Percentiles rank a stretch among this genome's conserved stretches.
phyloP scores from a whole-genome alignment of 2,797 vertebrate genomes.

The Myotis planiceps region DNA sequence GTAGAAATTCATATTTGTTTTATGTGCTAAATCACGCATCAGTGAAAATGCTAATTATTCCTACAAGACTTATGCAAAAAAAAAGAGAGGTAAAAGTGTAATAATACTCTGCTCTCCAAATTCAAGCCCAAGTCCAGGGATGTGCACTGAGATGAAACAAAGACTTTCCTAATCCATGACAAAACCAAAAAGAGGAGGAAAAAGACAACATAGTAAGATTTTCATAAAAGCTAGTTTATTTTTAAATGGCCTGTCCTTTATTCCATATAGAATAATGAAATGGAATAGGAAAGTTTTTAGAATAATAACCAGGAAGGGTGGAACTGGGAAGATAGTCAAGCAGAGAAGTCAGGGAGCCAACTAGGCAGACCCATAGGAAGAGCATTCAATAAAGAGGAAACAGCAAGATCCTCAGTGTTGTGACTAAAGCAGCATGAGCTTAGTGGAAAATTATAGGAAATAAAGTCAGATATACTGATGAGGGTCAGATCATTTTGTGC shows the following conservation, averaged over 20 bases:
- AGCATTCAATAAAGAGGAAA: not conserved
- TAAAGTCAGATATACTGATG: not conserved
- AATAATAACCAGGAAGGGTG: not conserved
- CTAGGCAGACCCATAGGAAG: not conserved
- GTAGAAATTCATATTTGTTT: not conserved
- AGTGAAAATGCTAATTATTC: constrained; percentile 9
- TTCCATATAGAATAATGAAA: not conserved
- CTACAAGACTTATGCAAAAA: not conserved
- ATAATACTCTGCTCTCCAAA: not conserved
- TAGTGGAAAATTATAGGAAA: not conserved
- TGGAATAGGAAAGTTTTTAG: not conserved
- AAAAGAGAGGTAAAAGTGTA: not conserved
- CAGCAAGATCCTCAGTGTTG: not conserved
- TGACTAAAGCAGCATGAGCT: not conserved
- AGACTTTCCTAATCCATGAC: constrained; percentile 1
- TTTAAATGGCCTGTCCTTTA: not conserved
- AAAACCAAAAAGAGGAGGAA: not conserved
- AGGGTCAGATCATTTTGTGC: not conserved
- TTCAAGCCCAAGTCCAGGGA: not conserved
- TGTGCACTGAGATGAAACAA: not conserved
- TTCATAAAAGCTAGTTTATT: not conserved
- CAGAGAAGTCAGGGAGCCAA: not conserved
- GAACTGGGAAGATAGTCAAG: not conserved
- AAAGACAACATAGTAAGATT: not conserved
- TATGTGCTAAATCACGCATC: not conserved